phyloP scores from a whole-genome alignment of 2,888 invertebrate species.

The Apocheima hispidaria region DNA sequence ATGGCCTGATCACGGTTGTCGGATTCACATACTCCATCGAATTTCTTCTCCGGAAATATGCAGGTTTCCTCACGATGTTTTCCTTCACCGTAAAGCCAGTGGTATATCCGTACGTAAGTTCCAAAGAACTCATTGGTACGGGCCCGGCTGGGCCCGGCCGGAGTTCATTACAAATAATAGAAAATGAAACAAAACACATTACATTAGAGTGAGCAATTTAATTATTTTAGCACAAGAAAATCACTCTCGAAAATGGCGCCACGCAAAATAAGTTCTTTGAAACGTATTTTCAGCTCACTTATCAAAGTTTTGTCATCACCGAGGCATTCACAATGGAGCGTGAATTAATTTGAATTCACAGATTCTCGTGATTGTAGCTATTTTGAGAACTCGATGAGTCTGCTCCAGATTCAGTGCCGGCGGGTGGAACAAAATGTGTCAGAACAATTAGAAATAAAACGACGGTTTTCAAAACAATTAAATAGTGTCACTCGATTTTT shows the following conservation, averaged over 20 bases:
- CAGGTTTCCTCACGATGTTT: no score
- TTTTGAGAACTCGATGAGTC: conserved; percentile 30
- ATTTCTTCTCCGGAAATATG: no score
- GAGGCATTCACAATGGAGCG: conserved; percentile 21
- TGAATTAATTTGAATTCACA: conserved; percentile 25
- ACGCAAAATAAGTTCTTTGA: conserved; percentile 16
- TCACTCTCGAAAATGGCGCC: conserved; percentile 2
- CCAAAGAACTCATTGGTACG: no score
- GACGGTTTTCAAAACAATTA: neutral
- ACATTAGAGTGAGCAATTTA: neutral
- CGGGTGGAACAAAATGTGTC: conserved; percentile 22
- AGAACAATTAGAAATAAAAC: conserved; percentile 25
- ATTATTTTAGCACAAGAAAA: neutral
- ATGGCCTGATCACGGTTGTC: no score
- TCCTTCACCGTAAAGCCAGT: no score
- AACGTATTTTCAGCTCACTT: conserved; percentile 13
- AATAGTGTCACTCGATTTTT: neutral
- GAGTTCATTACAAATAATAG: neutral
- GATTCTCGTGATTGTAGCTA: conserved; percentile 24
- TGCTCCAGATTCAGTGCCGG: conserved; percentile 22
- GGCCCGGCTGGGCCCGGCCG: no score
- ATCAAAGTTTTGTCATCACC: conserved; percentile 17
- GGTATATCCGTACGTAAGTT: no score
- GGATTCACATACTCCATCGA: no score
- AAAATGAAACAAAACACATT: neutral